Base-by-base conservation (phyloP, 2,797 vertebrate genomes). In the Acanthurus lineatus region DNA sequence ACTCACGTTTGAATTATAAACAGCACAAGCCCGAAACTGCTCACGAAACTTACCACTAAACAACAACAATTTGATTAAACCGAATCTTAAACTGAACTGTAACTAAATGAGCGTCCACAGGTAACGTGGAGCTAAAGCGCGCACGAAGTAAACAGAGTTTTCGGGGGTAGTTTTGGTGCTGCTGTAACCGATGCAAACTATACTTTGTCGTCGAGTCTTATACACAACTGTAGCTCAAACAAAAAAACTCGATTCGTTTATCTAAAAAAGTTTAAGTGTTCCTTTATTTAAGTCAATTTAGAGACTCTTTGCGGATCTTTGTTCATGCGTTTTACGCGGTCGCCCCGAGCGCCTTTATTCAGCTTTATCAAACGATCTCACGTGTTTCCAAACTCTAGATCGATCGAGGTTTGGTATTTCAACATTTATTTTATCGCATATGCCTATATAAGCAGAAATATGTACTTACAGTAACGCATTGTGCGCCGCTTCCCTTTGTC, bases 401-500 rank as follows among this genome's bases (percentile, higher is more conserved):
- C 22, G 14, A 67, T 8, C 15, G 17, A 1, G 0, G 0, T 32
- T 61, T 2, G 0, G 0, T 5, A 3, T 7, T 5, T 25, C 11
- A 19, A 2, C 14, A 2, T 6, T 19, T 1, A 10, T 2, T 20
- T 25, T 0, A 6, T 9, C 9, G 4, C 3, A 15, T n/a, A 11
- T 16, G 22, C 42, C 11, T 58, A 48, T 53, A 7, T 3, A 42
- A 47, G 60, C 6, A 20, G 40, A 70, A 80, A 79, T 47, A 5
- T 52, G 3, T 22, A 92, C 91, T 92, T 83, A 93, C 93, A 6
- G 59, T 56, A 3, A 32, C 6, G 51, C 53, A 17, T 73, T 81
- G 76, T 40, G 64, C 32, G 49, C 48, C 32, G 59, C 0, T 76
- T 81, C 69, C 61, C 69, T 84, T 81, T 70, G 74, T 77, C 74